Evolutionary conservation across 2,797 vertebrate species (phyloP).

Genomic region (Kryptopterus vitreolus): DNA sequence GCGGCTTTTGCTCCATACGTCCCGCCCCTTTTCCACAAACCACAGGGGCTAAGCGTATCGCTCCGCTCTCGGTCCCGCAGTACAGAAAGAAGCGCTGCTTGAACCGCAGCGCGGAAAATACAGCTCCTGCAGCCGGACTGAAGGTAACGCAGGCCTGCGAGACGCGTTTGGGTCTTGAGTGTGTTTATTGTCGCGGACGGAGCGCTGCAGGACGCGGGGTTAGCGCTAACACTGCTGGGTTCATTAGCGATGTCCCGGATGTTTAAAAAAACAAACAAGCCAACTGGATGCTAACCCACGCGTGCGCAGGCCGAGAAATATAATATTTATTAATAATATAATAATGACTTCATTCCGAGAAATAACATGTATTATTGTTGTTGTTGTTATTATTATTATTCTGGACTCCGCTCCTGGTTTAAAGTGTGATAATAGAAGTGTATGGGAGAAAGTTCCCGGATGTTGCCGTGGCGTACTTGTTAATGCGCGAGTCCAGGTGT

Average conservation of each 20-base stretch:
- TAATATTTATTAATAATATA: too few species aligned
- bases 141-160: slow-evolving; percentile 15
- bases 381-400: neutral
- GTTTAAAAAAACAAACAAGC: neutral
- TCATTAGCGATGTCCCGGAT: neutral
- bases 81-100: too few species aligned
- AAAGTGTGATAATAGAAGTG: neutral
- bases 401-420: neutral
- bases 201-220: neutral
- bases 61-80: neutral
- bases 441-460: neutral
- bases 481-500: neutral
- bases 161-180: rapidly evolving
- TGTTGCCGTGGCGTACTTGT: slow-evolving; percentile 16
- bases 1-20: slow-evolving; percentile 30
- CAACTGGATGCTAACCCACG: neutral
- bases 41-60: slow-evolving; percentile 1
- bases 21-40: slow-evolving; percentile 58
- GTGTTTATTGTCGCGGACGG: too few species aligned
- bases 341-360: too few species aligned
- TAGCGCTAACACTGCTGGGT: slow-evolving; percentile 10
- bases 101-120: too few species aligned
- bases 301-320: too few species aligned
- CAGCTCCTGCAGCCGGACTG: neutral
- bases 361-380: too few species aligned